A percentile compares a stretch with the other conserved stretches of the same genome.
These are phyloP conservation scores for Rhinogobio ventralis DNA, from an alignment of 2,797 vertebrate genomes.

Conservation along the genomic window DNA sequence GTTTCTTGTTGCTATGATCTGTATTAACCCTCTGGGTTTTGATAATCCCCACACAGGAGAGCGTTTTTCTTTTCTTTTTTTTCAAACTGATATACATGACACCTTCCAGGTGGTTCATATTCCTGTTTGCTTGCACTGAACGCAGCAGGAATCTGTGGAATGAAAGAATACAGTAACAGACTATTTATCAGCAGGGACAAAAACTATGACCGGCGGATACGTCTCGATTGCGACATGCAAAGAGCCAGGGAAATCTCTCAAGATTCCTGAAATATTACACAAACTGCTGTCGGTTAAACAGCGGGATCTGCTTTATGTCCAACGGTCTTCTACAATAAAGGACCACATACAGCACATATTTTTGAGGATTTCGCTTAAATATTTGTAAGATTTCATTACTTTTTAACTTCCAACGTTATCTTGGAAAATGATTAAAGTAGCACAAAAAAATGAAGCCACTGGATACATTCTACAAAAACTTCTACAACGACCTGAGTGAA, in stretches of 20 bases:
- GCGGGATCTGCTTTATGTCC: constrained; percentile 45
- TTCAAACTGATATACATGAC: constrained; percentile 30
- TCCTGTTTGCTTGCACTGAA: constrained; percentile 35
- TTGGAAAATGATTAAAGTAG: background rate
- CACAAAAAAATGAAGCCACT: background rate
- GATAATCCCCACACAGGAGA: constrained; percentile 18
- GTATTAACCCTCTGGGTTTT: constrained; percentile 31
- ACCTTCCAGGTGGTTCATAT: constrained; percentile 36
- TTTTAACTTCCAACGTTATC: background rate
- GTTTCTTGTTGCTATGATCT: constrained; percentile 38
- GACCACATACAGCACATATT: constrained; percentile 29
- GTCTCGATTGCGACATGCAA: constrained; percentile 16
- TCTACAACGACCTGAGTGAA: background rate
- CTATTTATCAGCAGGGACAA: constrained; percentile 39
- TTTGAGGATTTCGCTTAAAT: background rate
- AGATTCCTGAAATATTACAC: constrained; percentile 55
- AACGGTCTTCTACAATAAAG: background rate
- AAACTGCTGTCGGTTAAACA: constrained; percentile 24
- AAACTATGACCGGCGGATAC: constrained; percentile 37
- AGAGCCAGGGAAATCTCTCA: constrained; percentile 20
- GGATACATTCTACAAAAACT: background rate
- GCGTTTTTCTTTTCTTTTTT: background rate
- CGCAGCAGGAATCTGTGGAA: constrained; percentile 44
- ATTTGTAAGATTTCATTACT: background rate
- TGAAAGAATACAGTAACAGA: constrained; percentile 42